These are phyloP conservation scores for Tiliqua scincoides DNA, from an alignment of 2,113 vertebrate genomes.

Conservation along the genomic window DNA sequence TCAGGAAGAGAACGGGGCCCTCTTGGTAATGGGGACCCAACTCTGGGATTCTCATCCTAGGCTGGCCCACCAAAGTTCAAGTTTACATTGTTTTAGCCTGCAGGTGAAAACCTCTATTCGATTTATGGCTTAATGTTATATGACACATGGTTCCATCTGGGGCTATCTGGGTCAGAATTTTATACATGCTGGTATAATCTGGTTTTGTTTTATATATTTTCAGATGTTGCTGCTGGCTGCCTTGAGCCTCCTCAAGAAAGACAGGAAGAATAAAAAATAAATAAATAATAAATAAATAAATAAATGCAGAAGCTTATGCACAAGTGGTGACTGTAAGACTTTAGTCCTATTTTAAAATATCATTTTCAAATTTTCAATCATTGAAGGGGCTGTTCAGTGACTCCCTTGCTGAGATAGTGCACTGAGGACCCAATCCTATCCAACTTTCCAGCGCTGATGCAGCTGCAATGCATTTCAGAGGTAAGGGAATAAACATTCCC, in stretches of 20 bases:
- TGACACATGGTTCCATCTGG: neutral
- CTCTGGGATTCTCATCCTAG: no score
- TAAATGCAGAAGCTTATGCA: neutral
- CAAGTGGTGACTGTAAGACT: neutral
- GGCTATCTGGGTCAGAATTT: neutral
- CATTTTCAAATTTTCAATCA: slow-evolving; percentile 3
- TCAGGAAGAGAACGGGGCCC: no score
- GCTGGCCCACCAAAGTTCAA: no score
- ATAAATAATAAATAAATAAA: neutral
- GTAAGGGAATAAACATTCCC: no score
- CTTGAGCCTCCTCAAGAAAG: neutral
- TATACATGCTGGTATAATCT: neutral
- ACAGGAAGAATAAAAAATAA: neutral
- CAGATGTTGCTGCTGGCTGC: neutral
- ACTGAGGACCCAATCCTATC: no score
- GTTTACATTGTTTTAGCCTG: no score
- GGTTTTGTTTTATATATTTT: neutral
- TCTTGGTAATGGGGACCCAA: no score
- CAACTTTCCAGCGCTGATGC: no score
- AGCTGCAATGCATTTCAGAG: no score
- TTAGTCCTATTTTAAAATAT: neutral
- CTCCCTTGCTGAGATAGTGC: neutral
- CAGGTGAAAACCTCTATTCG: neutral
- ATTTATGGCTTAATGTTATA: neutral
- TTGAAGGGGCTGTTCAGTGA: neutral